Percentiles rank a stretch among this genome's conserved stretches.
Evolutionary conservation across 2,113 vertebrate species (phyloP).

Genomic region (Corythaeola cristata): DNA sequence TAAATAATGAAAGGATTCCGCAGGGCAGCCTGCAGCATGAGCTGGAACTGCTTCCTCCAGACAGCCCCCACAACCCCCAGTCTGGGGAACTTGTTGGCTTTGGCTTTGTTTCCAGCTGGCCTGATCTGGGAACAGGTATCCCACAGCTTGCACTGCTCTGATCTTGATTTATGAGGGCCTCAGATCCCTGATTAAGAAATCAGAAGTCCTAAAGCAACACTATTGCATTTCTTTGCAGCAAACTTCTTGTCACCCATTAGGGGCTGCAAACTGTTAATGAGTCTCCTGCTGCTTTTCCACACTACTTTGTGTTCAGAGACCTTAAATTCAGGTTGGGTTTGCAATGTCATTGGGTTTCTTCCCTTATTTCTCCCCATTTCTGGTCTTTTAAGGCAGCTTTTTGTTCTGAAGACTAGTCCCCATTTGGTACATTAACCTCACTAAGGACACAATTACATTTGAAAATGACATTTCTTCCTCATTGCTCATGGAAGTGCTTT

Average conservation of each 20-base stretch:
- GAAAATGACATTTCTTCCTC: not conserved
- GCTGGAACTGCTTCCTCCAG: not conserved
- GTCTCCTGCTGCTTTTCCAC: not conserved
- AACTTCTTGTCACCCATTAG: not conserved
- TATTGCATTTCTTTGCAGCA: not conserved
- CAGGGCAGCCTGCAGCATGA: not conserved
- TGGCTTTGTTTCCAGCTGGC: conserved; percentile 43
- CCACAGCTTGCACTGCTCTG: not conserved
- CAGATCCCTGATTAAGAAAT: not conserved
- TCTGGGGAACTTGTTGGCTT: conserved; percentile 1
- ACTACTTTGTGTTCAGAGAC: not conserved
- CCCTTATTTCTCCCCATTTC: not conserved
- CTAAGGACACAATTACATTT: not conserved
- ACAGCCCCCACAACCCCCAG: not conserved
- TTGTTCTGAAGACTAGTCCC: not conserved
- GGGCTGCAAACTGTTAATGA: not conserved
- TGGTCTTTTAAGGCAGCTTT: not conserved
- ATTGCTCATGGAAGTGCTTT: not conserved
- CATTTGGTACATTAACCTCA: not conserved
- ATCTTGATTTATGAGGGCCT: conserved; percentile 27
- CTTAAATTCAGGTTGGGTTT: not conserved
- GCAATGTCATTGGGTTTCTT: not conserved
- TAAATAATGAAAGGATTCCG: not conserved
- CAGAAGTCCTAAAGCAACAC: not conserved
- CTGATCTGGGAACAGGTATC: conserved; percentile 28